Evolutionary conservation across 2,113 vertebrate species (phyloP).

Genomic region (Elgaria multicarinata): DNA sequence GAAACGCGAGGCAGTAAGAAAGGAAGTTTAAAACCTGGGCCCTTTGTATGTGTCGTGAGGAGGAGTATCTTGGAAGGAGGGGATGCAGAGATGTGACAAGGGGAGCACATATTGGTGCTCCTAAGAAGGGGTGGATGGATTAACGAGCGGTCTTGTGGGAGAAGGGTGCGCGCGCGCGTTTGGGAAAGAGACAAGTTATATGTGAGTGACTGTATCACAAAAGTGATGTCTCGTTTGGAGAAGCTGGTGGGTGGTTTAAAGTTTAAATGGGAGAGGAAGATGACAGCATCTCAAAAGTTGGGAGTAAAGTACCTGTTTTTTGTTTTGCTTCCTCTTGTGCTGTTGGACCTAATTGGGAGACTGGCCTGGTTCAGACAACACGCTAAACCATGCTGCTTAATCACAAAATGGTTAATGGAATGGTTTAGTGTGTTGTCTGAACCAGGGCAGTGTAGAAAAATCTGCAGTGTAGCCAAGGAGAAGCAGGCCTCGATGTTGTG

Average conservation of each 20-base stretch:
- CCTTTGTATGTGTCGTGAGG: neutral
- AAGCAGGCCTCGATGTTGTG: too few relatives aligned
- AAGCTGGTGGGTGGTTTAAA: neutral
- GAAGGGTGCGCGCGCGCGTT: neutral
- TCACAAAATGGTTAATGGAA: too few relatives aligned
- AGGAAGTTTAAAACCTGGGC: neutral
- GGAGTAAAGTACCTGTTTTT: neutral
- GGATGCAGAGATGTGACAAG: neutral
- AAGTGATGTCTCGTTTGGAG: neutral
- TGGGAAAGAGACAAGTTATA: too few relatives aligned
- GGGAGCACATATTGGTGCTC: neutral
- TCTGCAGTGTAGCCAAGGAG: neutral
- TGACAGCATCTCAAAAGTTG: too few relatives aligned
- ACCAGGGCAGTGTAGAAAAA: neutral
- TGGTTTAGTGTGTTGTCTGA: too few relatives aligned
- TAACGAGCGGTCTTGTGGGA: neutral
- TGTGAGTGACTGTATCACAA: neutral
- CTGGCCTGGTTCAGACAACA: too few relatives aligned
- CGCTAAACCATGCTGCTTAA: too few relatives aligned
- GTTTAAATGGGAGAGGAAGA: neutral
- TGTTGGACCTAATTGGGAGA: neutral
- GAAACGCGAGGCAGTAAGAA: neutral
- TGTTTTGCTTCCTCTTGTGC: neutral
- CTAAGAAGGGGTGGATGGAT: neutral
- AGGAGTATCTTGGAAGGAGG: neutral